A percentile compares a stretch with the other conserved stretches of the same genome.
phyloP scores from a whole-genome alignment of 2,113 vertebrate genomes.

The Rhinoptilus africanus region DNA sequence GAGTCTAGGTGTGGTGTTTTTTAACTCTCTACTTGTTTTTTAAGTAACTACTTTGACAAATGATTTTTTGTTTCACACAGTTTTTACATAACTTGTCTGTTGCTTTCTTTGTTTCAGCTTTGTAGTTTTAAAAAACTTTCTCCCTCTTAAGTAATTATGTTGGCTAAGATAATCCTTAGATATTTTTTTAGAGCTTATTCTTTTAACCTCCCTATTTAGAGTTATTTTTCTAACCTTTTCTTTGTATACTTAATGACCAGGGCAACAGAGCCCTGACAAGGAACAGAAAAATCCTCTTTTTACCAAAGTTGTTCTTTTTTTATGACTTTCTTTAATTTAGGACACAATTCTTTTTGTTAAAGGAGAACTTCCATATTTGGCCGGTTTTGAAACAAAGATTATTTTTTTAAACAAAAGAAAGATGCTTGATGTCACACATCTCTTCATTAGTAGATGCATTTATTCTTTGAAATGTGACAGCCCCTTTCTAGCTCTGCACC shows the following conservation, averaged over 20 bases:
- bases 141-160: neutral
- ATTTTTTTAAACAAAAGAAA: neutral
- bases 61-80: neutral
- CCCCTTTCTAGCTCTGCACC: neutral
- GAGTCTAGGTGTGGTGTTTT: neutral
- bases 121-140: neutral
- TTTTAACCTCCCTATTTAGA: conserved; percentile 28
- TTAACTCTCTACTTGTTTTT: neutral
- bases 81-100: neutral
- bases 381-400: neutral
- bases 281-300: conserved; percentile 27
- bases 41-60: neutral
- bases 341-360: neutral
- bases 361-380: neutral
- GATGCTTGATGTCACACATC: neutral
- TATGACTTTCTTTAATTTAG: neutral
- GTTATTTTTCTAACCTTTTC: conserved; percentile 58
- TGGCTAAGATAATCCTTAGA: conserved; percentile 15
- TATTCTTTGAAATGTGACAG: neutral
- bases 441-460: neutral
- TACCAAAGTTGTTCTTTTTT: neutral
- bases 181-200: conserved; percentile 35
- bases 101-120: conserved; percentile 5
- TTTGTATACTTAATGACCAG: conserved; percentile 22
- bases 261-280: neutral